Conservation (phyloP, 2,113 vertebrate species). For the Caloenas nicobarica region DNA sequence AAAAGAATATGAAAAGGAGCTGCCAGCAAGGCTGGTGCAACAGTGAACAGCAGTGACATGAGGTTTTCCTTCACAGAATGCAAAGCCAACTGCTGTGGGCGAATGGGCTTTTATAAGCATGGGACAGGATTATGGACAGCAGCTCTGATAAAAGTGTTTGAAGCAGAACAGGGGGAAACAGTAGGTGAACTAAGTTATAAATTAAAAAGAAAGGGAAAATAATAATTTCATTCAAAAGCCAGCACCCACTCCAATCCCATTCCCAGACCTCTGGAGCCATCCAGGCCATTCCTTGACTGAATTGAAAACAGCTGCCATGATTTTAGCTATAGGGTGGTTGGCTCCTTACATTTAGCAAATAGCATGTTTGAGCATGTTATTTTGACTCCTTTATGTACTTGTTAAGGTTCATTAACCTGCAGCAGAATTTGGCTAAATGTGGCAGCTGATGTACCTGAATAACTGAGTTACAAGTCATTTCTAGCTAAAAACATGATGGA, state of each 20-base stretch:
- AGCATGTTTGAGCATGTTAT: neutral
- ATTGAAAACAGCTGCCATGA: neutral
- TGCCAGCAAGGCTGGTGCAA: neutral
- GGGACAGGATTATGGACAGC: neutral
- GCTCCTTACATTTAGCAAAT: neutral
- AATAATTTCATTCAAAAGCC: neutral
- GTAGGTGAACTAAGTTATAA: neutral
- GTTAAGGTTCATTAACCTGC: neutral
- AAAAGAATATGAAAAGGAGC: neutral
- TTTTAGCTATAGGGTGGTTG: neutral
- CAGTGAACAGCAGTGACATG: neutral
- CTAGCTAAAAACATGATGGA: neutral
- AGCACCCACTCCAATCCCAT: neutral
- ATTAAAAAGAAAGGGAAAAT: neutral
- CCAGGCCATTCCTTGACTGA: neutral
- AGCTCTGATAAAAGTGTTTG: neutral
- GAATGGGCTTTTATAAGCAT: neutral
- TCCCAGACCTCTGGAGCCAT: neutral
- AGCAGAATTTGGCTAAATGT: neutral
- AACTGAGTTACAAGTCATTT: neutral
- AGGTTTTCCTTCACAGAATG: neutral
- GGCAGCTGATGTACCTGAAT: neutral
- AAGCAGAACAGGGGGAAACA: neutral
- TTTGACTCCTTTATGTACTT: neutral
- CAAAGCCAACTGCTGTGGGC: fast-evolving